Percentiles rank a stretch among this genome's conserved stretches.
phyloP scores from a whole-genome alignment of 1,140 invertebrate genomes.

The Pantala flavescens region DNA sequence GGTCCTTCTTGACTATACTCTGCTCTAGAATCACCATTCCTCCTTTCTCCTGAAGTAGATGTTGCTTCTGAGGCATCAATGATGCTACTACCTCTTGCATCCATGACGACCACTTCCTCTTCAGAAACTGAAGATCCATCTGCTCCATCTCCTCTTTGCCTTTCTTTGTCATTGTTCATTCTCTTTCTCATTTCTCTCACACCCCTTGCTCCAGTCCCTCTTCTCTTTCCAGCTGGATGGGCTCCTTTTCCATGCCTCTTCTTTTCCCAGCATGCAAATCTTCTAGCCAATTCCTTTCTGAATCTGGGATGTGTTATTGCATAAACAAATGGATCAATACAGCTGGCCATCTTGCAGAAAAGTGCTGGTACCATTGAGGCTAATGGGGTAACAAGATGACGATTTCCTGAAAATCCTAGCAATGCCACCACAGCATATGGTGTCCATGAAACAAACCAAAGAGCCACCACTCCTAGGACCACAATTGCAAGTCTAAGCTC shows the following conservation, averaged over 20 bases:
- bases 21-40: neutral
- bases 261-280: slow-evolving; percentile 23
- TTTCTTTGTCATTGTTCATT: neutral
- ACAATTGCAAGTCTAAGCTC: slow-evolving; percentile 55
- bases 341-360: slow-evolving; percentile 62
- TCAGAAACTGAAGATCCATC: neutral
- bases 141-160: neutral
- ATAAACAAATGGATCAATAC: slow-evolving; percentile 64
- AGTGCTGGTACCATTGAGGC: slow-evolving; percentile 63
- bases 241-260: too few relatives aligned
- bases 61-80: neutral
- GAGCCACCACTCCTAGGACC: slow-evolving; percentile 50
- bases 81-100: neutral
- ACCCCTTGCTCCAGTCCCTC: neutral
- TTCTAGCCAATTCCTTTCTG: slow-evolving; percentile 42
- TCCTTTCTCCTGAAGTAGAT: neutral
- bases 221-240: neutral
- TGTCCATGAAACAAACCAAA: slow-evolving; percentile 67
- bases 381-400: slow-evolving; percentile 49
- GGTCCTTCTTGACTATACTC: neutral
- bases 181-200: neutral
- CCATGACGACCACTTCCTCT: neutral
- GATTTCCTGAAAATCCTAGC: slow-evolving; percentile 53
- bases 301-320: slow-evolving; percentile 59
- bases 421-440: slow-evolving; percentile 62